Evolutionary conservation across 2,113 vertebrate species (phyloP), one percentile per base, ranked within the genome.

Genomic region (Tympanuchus pallidicinctus): DNA sequence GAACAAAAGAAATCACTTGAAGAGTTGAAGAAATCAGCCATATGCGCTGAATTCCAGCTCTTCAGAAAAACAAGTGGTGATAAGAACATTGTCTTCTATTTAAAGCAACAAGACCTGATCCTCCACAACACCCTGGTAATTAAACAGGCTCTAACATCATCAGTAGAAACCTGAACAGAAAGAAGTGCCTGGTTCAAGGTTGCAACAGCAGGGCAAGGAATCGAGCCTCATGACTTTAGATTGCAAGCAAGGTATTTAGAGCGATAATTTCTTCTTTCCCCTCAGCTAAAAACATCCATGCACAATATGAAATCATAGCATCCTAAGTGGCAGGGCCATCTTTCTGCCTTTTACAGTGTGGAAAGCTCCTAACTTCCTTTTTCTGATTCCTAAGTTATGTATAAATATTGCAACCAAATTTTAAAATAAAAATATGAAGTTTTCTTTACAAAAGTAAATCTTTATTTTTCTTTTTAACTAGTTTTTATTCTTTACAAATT

Each of bases 1-100:
- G 47, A 87, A 86, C 38, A 70, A 78, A 86, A 88, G 77, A 60
- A 86, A 83, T 77, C 56, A 75, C 50, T 91, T 80, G 52, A 64
- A 90, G 88, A 95, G 42, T 43, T 43, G 42, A 43, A 17, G 42
- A 43, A 43, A 43, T 43, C 42, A 43, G 88, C 36, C 6, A 24
- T 43, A 79, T 30, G 38, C 12, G 38, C 48, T 42, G 61, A 52
- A 54, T 70, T 77, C 14, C 56, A 86, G 40, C 42, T 73, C 56
- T 76, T 85, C 34, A 89, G 61, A 92, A 65, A 34, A 27, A 56
- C 6, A 13, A 83, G 24, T 27, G 13, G 20, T 67, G 24, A 11
- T 52, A 72, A 81, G 36, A 69, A 40, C 79, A n/a, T 18, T 42
- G 17, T 52, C 20, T 70, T 59, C 20, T 19, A 67, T 79, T 87